Conservation (phyloP, 2,888 invertebrate genomes). For the Alloplasta piceator region DNA sequence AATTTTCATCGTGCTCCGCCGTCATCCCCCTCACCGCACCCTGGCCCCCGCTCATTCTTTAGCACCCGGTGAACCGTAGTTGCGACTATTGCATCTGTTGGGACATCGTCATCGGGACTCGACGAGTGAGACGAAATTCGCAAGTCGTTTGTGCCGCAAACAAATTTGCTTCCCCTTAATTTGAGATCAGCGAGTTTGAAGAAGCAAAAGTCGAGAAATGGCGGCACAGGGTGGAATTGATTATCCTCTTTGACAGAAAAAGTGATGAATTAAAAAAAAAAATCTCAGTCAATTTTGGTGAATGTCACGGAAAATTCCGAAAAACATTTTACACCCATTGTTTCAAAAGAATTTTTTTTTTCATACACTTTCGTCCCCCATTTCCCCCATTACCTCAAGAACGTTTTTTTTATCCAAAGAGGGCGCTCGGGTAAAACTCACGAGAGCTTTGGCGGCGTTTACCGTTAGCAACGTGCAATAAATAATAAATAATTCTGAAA, state of each 20-base stretch:
- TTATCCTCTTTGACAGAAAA: too few species aligned
- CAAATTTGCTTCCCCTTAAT: too few species aligned
- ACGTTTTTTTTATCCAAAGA: conserved; percentile 53
- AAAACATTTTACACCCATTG: neutral
- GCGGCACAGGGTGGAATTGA: too few species aligned
- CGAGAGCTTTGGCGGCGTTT: conserved; percentile 61
- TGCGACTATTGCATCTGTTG: conserved; percentile 79
- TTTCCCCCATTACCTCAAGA: conserved; percentile 33
- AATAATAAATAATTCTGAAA: conserved; percentile 83
- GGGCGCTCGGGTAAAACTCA: conserved; percentile 46
- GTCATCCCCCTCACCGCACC: conserved; percentile 55
- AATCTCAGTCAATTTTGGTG: too few species aligned
- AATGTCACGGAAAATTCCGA: neutral
- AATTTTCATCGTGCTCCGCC: conserved; percentile 81
- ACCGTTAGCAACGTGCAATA: conserved; percentile 73
- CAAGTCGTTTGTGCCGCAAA: neutral
- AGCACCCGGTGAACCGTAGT: conserved; percentile 73
- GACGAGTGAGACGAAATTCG: conserved; percentile 31
- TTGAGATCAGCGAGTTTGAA: too few species aligned
- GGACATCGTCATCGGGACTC: conserved; percentile 69
- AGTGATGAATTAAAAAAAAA: too few species aligned
- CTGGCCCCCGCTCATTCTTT: conserved; percentile 57
- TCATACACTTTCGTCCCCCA: conserved; percentile 27
- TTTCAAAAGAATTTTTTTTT: neutral
- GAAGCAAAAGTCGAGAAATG: too few species aligned